Evolutionary conservation across 2,113 vertebrate species (phyloP), one percentile per base, ranked within the genome.

Genomic region (Rhea americana): DNA sequence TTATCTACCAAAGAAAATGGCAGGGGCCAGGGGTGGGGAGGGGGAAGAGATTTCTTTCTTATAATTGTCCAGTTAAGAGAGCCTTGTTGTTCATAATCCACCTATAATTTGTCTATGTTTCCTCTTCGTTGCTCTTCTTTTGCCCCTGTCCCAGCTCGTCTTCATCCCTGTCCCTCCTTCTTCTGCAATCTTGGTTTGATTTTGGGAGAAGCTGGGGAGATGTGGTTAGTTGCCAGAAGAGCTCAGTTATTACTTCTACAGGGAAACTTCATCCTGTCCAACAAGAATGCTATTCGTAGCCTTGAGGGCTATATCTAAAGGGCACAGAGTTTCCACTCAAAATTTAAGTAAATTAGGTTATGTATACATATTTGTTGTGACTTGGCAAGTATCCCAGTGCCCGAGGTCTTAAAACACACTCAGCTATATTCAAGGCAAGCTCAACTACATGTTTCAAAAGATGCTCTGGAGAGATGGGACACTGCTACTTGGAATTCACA

Each of bases 311-410:
- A 48, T 91, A 89, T 82, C 96, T 95, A 87, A 87, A 96, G 86
- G 95, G 95, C 90, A 93, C 74, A 63, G 81, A 94, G 88, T 91
- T 95, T 96, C 90, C 92, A 82, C 92, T 90, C 83, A 85, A 74
- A 92, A 94, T 95, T 79, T 79, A 93, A 91, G 91, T 77, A 91
- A 94, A 94, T 96, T 91, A 95, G 88, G 94, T 96, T 95, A 87
- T 95, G 92, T 95, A 76, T 95, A 96, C 90, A 17, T 90, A 91
- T 95, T 96, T 96, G 94, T 96, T 96, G 83, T 95, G 90, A 92
- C 37, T 91, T 96, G 95, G 94, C 95, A 10, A 58, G 45, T 92
- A 59, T 82, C 93, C 86, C 92, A 89, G 88, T 35, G 90, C 96
- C 84, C 1, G 12, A 89, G 94, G 94, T 87, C 86, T 94, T 89